Percentiles rank a stretch among this genome's conserved stretches.
Conservation (phyloP, 2,888 invertebrate genomes). For the Tachina fera region DNA sequence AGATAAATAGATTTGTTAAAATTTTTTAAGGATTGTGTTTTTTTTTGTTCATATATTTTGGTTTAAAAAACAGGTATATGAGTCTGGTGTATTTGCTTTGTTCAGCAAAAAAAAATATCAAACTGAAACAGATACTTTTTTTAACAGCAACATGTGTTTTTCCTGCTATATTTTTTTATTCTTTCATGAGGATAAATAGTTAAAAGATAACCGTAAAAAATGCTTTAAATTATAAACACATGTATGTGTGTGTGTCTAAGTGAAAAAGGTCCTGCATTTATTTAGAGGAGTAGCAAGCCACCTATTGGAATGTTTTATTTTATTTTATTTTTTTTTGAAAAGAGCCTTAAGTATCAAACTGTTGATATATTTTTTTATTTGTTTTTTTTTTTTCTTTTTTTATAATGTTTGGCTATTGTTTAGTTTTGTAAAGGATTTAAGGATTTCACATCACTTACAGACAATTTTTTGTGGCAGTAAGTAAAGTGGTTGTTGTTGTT, state of each 20-base stretch:
- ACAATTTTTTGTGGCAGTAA: background rate
- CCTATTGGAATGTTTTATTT: slow-evolving; percentile 61
- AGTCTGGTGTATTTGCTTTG: slow-evolving; percentile 48
- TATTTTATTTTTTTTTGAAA: background rate
- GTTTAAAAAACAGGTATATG: slow-evolving; percentile 64
- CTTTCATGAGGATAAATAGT: slow-evolving; percentile 8
- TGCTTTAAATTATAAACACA: background rate
- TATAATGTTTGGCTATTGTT: slow-evolving; percentile 25
- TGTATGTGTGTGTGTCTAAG: slow-evolving; percentile 8
- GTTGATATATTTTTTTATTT: slow-evolving; percentile 27
- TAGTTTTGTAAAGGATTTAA: slow-evolving; percentile 67
- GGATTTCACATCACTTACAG: slow-evolving; percentile 34
- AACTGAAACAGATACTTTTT: slow-evolving; percentile 67
- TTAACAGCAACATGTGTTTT: slow-evolving; percentile 63
- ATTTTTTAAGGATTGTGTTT: slow-evolving; percentile 13
- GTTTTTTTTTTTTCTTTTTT: background rate
- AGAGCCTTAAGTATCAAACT: slow-evolving; percentile 3
- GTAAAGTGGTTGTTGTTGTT: background rate
- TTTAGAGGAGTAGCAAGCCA: slow-evolving; percentile 45
- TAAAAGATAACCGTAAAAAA: slow-evolving; percentile 65
- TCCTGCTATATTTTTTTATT: background rate
- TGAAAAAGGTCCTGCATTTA: slow-evolving; percentile 17
- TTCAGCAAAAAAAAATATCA: slow-evolving; percentile 4
- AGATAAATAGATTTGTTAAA: background rate
- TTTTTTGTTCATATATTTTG: slow-evolving; percentile 6